A percentile compares a stretch with the other conserved stretches of the same genome.
phyloP scores from a whole-genome alignment of 2,113 vertebrate genomes.

The Proteles cristata region DNA sequence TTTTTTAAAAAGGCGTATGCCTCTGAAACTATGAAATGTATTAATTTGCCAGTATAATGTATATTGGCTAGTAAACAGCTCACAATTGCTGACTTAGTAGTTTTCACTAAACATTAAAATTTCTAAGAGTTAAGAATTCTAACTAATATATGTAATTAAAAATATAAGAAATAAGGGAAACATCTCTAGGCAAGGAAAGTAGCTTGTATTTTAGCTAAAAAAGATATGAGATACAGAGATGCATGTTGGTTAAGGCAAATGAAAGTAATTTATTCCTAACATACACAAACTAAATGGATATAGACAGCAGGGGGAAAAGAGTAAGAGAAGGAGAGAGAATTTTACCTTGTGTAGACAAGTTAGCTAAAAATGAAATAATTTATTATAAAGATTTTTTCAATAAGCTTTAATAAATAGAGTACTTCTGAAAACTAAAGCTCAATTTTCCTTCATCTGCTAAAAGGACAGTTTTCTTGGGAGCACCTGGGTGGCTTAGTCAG shows the following conservation, averaged over 20 bases:
- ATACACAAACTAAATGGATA: neutral
- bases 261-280: neutral
- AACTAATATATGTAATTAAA: neutral
- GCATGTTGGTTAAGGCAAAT: neutral
- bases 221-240: neutral
- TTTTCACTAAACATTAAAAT: neutral
- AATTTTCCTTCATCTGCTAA: neutral
- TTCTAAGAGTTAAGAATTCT: neutral
- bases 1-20: neutral
- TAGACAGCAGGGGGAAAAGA: neutral
- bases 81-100: neutral
- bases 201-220: neutral
- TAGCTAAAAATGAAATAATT: neutral
- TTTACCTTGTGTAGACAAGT: neutral
- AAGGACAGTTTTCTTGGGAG: neutral
- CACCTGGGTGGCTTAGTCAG: no score
- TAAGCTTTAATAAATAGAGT: neutral
- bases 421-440: neutral
- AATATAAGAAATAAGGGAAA: neutral
- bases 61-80: neutral
- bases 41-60: neutral
- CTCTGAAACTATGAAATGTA: neutral
- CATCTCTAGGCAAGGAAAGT: neutral
- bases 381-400: neutral
- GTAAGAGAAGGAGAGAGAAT: neutral